Percentiles rank a stretch among this genome's conserved stretches.
Evolutionary conservation across 2,113 vertebrate species (phyloP).

Genomic region (Astatotilapia flaviijosephi): DNA sequence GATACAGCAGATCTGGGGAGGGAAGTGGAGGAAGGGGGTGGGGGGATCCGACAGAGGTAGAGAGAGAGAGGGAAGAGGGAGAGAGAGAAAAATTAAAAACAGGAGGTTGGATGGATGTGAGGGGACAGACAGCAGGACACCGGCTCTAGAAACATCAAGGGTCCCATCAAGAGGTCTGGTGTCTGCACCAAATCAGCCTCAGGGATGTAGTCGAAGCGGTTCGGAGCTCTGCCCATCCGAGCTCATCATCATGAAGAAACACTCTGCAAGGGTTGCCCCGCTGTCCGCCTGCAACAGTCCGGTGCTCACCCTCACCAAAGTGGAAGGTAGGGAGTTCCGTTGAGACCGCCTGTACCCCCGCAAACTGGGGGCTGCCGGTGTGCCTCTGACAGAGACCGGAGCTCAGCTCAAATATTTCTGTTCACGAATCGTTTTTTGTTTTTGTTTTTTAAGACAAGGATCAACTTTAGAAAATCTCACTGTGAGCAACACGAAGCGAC

Average conservation of each 20-base stretch:
- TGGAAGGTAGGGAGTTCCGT: conserved; percentile 81
- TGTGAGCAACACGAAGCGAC: neutral
- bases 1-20: conserved; percentile 46
- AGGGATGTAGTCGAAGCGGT: conserved; percentile 85
- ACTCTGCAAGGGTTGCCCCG: conserved; percentile 91
- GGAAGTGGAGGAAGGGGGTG: conserved; percentile 21
- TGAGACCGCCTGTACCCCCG: neutral
- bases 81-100: neutral
- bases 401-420: neutral
- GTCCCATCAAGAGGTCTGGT: conserved; percentile 57
- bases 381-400: neutral
- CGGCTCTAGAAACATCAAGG: conserved; percentile 15
- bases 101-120: conserved; percentile 33
- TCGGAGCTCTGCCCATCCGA: conserved; percentile 74
- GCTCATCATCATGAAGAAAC: conserved; percentile 92
- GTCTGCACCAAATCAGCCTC: conserved; percentile 62
- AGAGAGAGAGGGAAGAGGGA: neutral
- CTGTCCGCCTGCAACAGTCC: conserved; percentile 96
- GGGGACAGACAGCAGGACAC: conserved; percentile 10
- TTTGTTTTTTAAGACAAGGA: neutral
- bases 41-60: neutral
- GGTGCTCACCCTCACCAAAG: conserved; percentile 94
- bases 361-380: neutral
- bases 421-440: neutral
- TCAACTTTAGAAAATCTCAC: conserved; percentile 22